Evolutionary conservation across 2,113 vertebrate genomes (phyloP).

Genomic region (Pipa parva): DNA sequence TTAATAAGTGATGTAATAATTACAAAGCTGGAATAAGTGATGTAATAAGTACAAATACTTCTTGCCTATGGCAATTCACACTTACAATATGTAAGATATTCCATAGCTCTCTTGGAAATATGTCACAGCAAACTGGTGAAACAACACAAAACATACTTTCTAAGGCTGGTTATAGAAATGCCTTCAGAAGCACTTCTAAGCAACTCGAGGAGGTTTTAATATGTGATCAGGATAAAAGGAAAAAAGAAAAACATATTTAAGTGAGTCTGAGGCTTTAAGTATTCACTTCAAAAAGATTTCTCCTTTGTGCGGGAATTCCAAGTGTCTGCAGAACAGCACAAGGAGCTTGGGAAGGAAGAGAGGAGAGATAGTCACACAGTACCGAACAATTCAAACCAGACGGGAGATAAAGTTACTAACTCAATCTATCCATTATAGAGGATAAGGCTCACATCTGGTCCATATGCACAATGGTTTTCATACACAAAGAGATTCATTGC

Average conservation of each 20-base stretch:
- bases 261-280: constrained; percentile 24
- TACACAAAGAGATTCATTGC: constrained; percentile 32
- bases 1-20: too few relatives aligned
- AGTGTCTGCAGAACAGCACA: constrained; percentile 5
- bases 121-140: too few relatives aligned
- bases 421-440: constrained; percentile 26
- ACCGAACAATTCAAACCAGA: constrained; percentile 28
- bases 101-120: too few relatives aligned
- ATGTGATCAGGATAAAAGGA: constrained; percentile 38
- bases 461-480: constrained; percentile 2
- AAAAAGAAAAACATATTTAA: constrained; percentile 25
- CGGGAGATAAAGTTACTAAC: constrained; percentile 22
- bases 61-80: too few relatives aligned
- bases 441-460: constrained; percentile 27
- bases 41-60: too few relatives aligned
- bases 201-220: constrained; percentile 16
- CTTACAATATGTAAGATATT: too few relatives aligned
- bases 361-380: constrained; percentile 13
- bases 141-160: too few relatives aligned
- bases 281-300: constrained; percentile 29
- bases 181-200: constrained; percentile 25
- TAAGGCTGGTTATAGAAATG: constrained; percentile 8
- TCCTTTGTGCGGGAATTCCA: constrained; percentile 19
- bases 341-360: constrained; percentile 14
- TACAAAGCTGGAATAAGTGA: too few relatives aligned